Evolutionary conservation across 2,888 invertebrate species (phyloP).

Genomic region (Tenthredo mesomela): DNA sequence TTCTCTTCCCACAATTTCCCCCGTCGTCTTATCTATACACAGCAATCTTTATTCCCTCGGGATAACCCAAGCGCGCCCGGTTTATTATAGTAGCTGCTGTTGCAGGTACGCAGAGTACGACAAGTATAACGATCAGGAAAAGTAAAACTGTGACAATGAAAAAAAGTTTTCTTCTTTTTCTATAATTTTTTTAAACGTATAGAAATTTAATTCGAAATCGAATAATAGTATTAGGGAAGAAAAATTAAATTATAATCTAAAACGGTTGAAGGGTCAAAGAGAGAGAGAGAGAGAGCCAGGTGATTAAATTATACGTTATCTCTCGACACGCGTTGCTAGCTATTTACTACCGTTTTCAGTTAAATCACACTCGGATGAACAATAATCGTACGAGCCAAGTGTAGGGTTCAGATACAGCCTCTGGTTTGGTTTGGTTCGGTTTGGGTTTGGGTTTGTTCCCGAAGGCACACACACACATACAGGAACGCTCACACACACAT

Average conservation of each 20-base stretch:
- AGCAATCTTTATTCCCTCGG: constrained; percentile 13
- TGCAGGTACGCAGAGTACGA: too few relatives aligned
- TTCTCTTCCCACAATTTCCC: background rate
- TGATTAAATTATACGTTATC: constrained; percentile 10
- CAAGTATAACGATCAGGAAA: too few relatives aligned
- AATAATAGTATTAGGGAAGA: too few relatives aligned
- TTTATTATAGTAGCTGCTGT: background rate
- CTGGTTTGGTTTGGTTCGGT: background rate
- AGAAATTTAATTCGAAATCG: too few relatives aligned
- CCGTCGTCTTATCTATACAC: background rate
- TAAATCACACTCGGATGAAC: constrained; percentile 36
- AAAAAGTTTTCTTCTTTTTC: too few relatives aligned
- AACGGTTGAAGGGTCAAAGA: background rate
- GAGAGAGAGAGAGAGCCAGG: too few relatives aligned
- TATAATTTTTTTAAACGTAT: too few relatives aligned
- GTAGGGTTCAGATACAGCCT: background rate
- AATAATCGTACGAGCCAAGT: constrained; percentile 25
- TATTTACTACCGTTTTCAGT: constrained; percentile 8
- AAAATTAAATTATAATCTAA: background rate
- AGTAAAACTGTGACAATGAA: too few relatives aligned
- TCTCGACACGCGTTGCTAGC: constrained; percentile 16
- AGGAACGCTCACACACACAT: background rate
- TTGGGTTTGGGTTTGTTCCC: background rate
- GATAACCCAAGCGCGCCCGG: background rate
- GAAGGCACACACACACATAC: background rate